phyloP scores from a whole-genome alignment of 2,888 invertebrate species.

The Tethea ocularis region DNA sequence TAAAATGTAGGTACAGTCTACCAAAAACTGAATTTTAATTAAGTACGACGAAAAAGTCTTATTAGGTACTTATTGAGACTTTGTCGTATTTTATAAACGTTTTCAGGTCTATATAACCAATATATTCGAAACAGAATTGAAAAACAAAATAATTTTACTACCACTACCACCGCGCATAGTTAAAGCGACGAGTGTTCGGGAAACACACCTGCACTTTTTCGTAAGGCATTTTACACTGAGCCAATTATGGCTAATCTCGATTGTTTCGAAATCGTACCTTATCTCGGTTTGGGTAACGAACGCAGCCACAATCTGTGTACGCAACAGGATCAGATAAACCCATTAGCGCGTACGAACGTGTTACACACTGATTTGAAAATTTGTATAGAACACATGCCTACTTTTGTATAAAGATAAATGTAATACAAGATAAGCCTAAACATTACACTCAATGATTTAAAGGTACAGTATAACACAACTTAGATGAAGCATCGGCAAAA shows the following conservation, averaged over 20 bases:
- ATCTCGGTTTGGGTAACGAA: slow-evolving; percentile 14
- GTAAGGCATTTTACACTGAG: background rate
- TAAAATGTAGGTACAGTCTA: too few species aligned
- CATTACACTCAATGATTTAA: too few species aligned
- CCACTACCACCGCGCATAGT: too few species aligned
- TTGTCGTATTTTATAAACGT: too few species aligned
- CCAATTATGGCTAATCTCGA: slow-evolving; percentile 5
- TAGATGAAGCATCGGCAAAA: too few species aligned
- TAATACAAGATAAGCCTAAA: too few species aligned
- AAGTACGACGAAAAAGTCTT: too few species aligned
- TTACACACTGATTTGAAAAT: slow-evolving; percentile 37
- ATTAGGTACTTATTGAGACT: too few species aligned
- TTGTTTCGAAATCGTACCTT: slow-evolving; percentile 3
- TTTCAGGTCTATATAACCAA: background rate
- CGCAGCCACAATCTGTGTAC: slow-evolving; percentile 10
- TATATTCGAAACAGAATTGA: background rate
- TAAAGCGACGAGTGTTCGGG: background rate
- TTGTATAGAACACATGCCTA: background rate
- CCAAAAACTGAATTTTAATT: too few species aligned
- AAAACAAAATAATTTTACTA: too few species aligned
- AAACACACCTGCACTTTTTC: background rate
- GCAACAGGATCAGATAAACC: slow-evolving; percentile 48
- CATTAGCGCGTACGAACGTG: slow-evolving; percentile 46
- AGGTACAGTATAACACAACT: too few species aligned
- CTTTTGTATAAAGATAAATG: background rate